Base-by-base conservation (phyloP, 2,113 vertebrate genomes). In the Alouatta palliata region DNA sequence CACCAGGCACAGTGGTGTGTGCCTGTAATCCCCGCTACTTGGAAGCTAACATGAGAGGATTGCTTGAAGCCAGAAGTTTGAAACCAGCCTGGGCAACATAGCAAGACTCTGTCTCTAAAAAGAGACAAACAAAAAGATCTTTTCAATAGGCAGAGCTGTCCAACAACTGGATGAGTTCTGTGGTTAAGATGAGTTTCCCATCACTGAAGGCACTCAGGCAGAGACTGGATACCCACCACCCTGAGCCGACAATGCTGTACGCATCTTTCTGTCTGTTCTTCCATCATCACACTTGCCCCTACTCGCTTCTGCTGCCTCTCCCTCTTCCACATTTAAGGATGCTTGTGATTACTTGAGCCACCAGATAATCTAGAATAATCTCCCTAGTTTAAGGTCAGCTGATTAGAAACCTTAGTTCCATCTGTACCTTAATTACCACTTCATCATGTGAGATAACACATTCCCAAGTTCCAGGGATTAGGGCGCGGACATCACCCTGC, bases 231-330 rank as follows among this genome's bases (percentile, higher is more conserved):
- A 27, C 19, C 35, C 40, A 58, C 14, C 14, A 19, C 73, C 13
- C 1, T 2, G 54, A 61, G 58, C 20, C 35, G 10, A 20, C 47
- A 12, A 1, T 1, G 8, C 21, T 19, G 14, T 4, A 4, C 1
- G 17, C 27, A 30, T 35, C 82, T 14, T 8, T 32, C 19, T 0
- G 3, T 17, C 9, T 6, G 1, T 32, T 21, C 6, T 73, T 27
- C 27, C 5, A 0, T 47, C 7, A 8, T 23, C 11, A 0, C 10
- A 14, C 5, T 61, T 75, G 16, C 16, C 56, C 49, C 3, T 6
- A 6, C 20, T 10, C 52, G 27, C 54, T 23, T 16, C 32, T 40
- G 11, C 64, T 25, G 8, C n/a, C 49, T 64, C 11, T 5, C n/a
- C 10, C 43, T 17, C 30, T 43, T 3, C 32, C 49, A 54, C 16